These are phyloP conservation scores for Margarornis squamiger DNA, from an alignment of 2,797 vertebrate species.

Conservation along the genomic window DNA sequence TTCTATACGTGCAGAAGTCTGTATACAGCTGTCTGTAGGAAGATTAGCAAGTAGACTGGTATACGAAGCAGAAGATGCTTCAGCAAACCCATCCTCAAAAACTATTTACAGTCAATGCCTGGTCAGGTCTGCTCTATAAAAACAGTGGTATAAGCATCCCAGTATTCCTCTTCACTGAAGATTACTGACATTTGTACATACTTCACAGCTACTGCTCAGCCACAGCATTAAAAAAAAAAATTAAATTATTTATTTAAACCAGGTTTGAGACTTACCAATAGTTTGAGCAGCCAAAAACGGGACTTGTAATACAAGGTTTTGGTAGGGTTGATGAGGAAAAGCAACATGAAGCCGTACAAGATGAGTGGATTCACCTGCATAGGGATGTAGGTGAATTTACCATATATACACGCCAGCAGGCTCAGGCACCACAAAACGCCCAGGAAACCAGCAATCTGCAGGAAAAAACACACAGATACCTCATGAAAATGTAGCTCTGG, in stretches of 20 bases:
- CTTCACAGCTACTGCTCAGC: background rate
- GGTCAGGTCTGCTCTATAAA: background rate
- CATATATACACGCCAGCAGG: conserved; percentile 93
- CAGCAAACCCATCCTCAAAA: background rate
- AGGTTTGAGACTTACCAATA: conserved; percentile 84
- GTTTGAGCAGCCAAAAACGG: conserved; percentile 97
- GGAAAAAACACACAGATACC: conserved; percentile 1
- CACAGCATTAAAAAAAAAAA: background rate
- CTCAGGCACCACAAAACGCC: conserved; percentile 97
- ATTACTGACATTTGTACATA: background rate
- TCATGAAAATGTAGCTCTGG: background rate
- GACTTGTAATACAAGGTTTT: conserved; percentile 99
- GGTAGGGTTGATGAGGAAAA: conserved; percentile 98
- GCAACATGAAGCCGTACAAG: conserved; percentile 94
- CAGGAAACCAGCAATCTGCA: conserved; percentile 93
- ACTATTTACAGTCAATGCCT: background rate
- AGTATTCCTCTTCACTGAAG: background rate
- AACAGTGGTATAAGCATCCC: background rate
- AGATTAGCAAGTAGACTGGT: background rate
- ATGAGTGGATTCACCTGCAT: conserved; percentile 94
- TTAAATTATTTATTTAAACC: background rate
- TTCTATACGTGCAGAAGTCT: background rate
- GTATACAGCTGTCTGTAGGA: background rate
- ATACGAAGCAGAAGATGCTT: background rate
- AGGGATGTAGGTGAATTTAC: conserved; percentile 80